Percentiles rank a stretch among this genome's conserved stretches.
These are phyloP conservation scores for Schizaphis graminum DNA, from an alignment of 2,888 invertebrate genomes.

Conservation along the genomic window DNA sequence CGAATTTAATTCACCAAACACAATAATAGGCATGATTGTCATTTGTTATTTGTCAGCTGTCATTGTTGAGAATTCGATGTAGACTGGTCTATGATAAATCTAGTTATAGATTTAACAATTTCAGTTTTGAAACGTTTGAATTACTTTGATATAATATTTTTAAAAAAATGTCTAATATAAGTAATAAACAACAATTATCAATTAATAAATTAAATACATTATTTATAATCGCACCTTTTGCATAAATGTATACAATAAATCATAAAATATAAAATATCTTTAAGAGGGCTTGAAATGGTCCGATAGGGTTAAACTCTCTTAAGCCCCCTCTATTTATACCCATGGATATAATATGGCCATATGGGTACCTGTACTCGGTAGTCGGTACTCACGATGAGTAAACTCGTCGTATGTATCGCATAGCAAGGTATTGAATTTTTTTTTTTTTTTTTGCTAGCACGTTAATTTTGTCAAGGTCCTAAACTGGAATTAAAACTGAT, in stretches of 20 bases:
- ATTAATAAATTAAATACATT: not conserved
- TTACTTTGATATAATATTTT: not conserved
- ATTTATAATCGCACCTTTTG: not conserved
- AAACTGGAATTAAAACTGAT: constrained; percentile 7
- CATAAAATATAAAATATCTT: not conserved
- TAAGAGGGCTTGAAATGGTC: not conserved
- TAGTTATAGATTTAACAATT: not conserved
- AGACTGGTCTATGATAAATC: not conserved
- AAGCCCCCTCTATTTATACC: not conserved
- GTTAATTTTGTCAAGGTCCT: not conserved
- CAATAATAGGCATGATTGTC: not conserved
- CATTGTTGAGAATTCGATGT: not conserved
- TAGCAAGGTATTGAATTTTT: not conserved
- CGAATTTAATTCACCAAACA: not conserved
- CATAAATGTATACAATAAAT: not conserved
- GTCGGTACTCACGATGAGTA: not conserved
- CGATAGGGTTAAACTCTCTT: not conserved
- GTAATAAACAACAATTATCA: not conserved
- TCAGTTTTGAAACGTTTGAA: not conserved
- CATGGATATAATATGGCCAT: no score
- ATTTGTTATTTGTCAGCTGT: not conserved
- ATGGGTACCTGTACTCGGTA: not conserved
- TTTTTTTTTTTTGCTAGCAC: not conserved
- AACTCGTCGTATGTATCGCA: not conserved
- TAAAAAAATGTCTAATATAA: not conserved